These are phyloP conservation scores for Apantesis nais DNA, from an alignment of 2,888 invertebrate species.

Conservation along the genomic window DNA sequence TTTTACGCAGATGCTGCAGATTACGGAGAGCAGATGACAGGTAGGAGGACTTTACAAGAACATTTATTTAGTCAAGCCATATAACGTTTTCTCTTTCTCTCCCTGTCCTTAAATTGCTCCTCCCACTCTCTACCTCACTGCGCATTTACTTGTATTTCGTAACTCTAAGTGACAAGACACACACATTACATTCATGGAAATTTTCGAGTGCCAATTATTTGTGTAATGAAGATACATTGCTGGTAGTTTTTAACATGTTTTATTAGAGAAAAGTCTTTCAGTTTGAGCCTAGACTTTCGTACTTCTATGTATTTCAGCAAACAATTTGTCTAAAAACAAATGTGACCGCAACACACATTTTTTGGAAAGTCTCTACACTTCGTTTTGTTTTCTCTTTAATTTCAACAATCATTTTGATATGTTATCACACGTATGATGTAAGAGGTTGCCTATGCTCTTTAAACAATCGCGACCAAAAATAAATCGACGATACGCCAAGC, in stretches of 20 bases:
- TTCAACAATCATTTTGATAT: background rate
- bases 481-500: background rate
- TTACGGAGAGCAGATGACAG: background rate
- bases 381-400: background rate
- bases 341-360: background rate
- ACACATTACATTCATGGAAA: background rate
- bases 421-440: too few species aligned
- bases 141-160: background rate
- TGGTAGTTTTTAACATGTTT: background rate
- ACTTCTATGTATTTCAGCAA: background rate
- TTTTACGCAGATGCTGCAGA: background rate
- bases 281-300: background rate
- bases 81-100: background rate
- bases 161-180: background rate
- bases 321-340: background rate
- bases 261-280: background rate
- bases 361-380: background rate
- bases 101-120: background rate
- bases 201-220: background rate
- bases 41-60: background rate
- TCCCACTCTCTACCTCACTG: background rate
- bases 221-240: background rate
- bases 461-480: background rate
- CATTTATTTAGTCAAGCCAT: background rate
- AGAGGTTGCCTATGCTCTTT: too few species aligned